phyloP scores from a whole-genome alignment of 2,113 vertebrate genomes.

The Noctilio leporinus region DNA sequence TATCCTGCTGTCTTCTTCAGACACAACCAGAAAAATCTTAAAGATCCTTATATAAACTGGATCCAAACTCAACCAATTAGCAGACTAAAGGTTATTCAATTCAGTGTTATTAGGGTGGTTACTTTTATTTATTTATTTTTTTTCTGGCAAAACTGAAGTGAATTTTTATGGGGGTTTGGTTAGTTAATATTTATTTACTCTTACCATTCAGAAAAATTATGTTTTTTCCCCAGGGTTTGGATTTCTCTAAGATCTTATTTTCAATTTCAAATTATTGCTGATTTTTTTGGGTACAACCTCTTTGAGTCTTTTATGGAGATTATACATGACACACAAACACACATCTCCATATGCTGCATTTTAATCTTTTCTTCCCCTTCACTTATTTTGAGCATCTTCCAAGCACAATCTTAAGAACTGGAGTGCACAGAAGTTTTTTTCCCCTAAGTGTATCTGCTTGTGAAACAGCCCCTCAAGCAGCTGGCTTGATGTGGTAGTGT shows the following conservation, averaged over 20 bases:
- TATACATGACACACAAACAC: background rate
- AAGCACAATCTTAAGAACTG: background rate
- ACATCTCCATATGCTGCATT: background rate
- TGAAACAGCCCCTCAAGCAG: background rate
- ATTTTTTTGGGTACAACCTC: background rate
- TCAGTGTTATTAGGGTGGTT: background rate
- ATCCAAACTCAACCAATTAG: background rate
- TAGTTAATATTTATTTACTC: conserved; percentile 7
- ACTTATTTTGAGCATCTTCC: background rate
- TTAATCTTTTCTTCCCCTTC: background rate
- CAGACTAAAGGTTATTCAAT: background rate
- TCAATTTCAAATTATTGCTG: background rate
- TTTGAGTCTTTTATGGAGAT: background rate
- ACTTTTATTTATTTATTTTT: background rate
- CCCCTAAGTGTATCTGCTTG: background rate
- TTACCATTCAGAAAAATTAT: background rate
- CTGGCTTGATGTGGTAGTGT: background rate
- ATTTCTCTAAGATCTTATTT: background rate
- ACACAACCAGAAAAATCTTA: background rate
- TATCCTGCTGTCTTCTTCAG: background rate
- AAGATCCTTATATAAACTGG: background rate
- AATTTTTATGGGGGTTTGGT: background rate
- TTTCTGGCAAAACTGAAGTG: background rate
- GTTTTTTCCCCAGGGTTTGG: background rate
- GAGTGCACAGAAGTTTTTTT: background rate